Percentiles rank a stretch among this genome's conserved stretches.
These are phyloP conservation scores for Ephestia elutella DNA, from an alignment of 1,140 invertebrate species.

Conservation along the genomic window DNA sequence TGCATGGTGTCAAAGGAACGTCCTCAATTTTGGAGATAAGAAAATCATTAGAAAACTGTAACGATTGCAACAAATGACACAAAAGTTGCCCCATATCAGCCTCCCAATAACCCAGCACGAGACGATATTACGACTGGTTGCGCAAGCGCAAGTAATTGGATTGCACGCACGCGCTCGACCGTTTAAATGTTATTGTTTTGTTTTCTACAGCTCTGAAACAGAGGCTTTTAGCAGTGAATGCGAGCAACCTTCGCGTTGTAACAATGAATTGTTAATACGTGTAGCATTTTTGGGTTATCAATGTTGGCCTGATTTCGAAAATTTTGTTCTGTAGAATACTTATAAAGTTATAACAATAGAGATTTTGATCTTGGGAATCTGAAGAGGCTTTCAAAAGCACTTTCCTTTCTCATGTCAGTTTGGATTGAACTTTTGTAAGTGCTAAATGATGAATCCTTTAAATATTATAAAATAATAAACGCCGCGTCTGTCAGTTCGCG, in stretches of 20 bases:
- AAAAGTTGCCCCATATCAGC: not conserved
- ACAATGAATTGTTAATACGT: not conserved
- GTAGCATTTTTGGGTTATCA: not conserved
- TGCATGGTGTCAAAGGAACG: too few relatives aligned
- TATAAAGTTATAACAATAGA: not conserved
- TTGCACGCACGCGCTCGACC: slow-evolving; percentile 17
- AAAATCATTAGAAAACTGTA: not conserved
- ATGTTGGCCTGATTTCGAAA: not conserved
- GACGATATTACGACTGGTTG: slow-evolving; percentile 35
- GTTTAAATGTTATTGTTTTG: slow-evolving; percentile 16
- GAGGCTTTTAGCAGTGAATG: not conserved
- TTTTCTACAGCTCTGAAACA: slow-evolving; percentile 7
- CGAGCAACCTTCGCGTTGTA: not conserved
- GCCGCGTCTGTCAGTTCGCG: too few relatives aligned
- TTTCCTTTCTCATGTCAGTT: not conserved
- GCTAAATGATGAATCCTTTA: too few relatives aligned
- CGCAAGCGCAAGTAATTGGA: slow-evolving; percentile 13
- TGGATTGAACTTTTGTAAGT: too few relatives aligned
- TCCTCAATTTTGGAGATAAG: too few relatives aligned
- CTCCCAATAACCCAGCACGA: slow-evolving; percentile 15
- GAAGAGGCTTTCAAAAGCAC: not conserved
- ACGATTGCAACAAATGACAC: not conserved
- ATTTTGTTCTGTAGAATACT: not conserved
- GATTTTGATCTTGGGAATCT: not conserved
- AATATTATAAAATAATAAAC: too few relatives aligned